A percentile compares a stretch with the other conserved stretches of the same genome.
phyloP scores from a whole-genome alignment of 2,113 vertebrate species.

The Hepsetus odoe region DNA sequence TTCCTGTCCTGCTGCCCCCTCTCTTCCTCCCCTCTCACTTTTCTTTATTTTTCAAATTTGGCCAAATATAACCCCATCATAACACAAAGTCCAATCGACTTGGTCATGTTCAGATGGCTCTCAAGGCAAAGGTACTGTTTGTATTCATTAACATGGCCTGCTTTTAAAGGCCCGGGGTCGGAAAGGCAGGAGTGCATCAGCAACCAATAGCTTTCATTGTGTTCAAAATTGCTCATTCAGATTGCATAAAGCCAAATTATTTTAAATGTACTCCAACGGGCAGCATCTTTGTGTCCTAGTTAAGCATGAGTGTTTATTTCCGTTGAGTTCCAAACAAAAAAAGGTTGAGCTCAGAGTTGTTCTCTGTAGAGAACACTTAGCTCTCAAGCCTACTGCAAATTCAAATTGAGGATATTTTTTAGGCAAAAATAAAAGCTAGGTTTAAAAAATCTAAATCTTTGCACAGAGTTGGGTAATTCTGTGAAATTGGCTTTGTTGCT shows the following conservation, averaged over 20 bases:
- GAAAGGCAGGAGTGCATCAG: slow-evolving; percentile 6
- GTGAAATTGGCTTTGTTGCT: too few species aligned
- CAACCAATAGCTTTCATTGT: slow-evolving; percentile 13
- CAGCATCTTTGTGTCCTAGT: slow-evolving; percentile 4
- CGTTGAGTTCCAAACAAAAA: slow-evolving; percentile 19
- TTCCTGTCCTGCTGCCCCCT: neutral
- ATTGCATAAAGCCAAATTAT: neutral
- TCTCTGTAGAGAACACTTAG: neutral
- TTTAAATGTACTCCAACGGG: slow-evolving; percentile 16
- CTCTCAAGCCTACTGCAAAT: too few species aligned
- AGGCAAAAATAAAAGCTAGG: too few species aligned
- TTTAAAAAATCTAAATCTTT: too few species aligned
- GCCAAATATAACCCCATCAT: slow-evolving; percentile 12
- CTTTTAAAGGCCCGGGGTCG: slow-evolving; percentile 7
- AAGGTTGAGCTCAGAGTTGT: too few species aligned
- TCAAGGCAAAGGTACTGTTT: slow-evolving; percentile 27
- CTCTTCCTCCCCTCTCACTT: neutral
- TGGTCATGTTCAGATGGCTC: slow-evolving; percentile 24
- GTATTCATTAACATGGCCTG: slow-evolving; percentile 32
- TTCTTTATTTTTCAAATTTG: slow-evolving; percentile 2
- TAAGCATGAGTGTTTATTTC: neutral
- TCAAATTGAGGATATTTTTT: too few species aligned
- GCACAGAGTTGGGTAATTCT: too few species aligned
- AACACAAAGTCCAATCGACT: slow-evolving; percentile 2
- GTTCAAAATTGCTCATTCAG: slow-evolving; percentile 15